phyloP scores from a whole-genome alignment of 92 coral and sea anemone genomes.

The Paramuricea clavata region DNA sequence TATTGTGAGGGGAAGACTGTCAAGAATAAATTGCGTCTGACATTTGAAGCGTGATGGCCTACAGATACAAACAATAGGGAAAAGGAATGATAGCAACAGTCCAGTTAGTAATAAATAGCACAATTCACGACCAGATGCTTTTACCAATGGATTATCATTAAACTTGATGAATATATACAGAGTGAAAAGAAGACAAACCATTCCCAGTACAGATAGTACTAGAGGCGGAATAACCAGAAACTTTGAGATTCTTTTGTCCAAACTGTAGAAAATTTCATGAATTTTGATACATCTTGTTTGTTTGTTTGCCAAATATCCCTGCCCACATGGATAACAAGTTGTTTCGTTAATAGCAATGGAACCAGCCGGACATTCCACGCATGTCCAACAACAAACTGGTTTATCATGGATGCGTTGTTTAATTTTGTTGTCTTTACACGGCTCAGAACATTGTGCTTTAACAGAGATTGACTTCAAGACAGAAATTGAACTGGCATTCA shows the following conservation, averaged over 20 bases:
- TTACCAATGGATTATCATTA: constrained; percentile 9
- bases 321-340: constrained; percentile 72
- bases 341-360: constrained; percentile 29
- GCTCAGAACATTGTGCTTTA: neutral
- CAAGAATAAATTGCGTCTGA: constrained; percentile 25
- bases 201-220: constrained; percentile 63
- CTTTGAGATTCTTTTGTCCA: constrained; percentile 13
- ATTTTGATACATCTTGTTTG: constrained; percentile 70
- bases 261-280: constrained; percentile 44
- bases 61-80: neutral
- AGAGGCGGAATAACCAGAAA: constrained; percentile 48
- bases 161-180: neutral
- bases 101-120: constrained; percentile 20
- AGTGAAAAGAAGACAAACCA: constrained; percentile 50
- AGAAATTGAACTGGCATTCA: neutral
- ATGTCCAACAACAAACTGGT: constrained; percentile 11
- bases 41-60: constrained; percentile 8
- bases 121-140: constrained; percentile 39
- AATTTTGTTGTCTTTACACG: neutral
- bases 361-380: constrained; percentile 15
- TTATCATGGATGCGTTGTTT: neutral
- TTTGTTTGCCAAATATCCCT: constrained; percentile 73
- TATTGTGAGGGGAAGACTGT: constrained; percentile 36
- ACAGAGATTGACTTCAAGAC: neutral
- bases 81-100: constrained; percentile 14